Conservation (phyloP, 2,113 vertebrate genomes). For the Cyphomyrus discorhynchus region DNA sequence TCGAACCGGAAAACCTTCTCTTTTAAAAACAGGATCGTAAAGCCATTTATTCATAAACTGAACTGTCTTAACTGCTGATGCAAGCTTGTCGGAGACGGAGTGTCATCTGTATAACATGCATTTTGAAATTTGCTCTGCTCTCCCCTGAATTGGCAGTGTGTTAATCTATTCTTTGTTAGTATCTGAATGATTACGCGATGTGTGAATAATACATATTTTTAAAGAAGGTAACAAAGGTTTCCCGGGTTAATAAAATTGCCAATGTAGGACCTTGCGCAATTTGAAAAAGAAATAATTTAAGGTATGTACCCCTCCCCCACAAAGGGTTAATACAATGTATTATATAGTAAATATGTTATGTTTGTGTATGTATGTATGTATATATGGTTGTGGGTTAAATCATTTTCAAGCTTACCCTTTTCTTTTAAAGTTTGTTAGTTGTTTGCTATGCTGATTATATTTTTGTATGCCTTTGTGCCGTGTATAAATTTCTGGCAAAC, state of each 20-base stretch:
- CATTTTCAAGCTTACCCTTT: not conserved
- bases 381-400: not conserved
- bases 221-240: not conserved
- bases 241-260: not conserved
- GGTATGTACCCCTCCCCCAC: not conserved
- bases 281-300: not conserved
- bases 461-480: not conserved
- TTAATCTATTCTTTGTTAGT: not conserved
- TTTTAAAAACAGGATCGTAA: not conserved
- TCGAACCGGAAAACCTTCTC: not conserved
- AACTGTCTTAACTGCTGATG: not conserved
- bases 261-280: not conserved
- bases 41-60: not conserved
- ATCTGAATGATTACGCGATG: not conserved
- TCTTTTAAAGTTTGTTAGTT: not conserved
- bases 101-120: not conserved
- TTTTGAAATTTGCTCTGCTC: not conserved
- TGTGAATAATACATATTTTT: not conserved
- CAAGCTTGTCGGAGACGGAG: not conserved
- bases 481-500: not conserved
- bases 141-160: not conserved
- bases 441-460: not conserved
- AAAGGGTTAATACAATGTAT: not conserved
- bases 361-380: not conserved
- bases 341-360: not conserved